Conservation (phyloP, 1,140 invertebrate species). For the Arion vulgaris region DNA sequence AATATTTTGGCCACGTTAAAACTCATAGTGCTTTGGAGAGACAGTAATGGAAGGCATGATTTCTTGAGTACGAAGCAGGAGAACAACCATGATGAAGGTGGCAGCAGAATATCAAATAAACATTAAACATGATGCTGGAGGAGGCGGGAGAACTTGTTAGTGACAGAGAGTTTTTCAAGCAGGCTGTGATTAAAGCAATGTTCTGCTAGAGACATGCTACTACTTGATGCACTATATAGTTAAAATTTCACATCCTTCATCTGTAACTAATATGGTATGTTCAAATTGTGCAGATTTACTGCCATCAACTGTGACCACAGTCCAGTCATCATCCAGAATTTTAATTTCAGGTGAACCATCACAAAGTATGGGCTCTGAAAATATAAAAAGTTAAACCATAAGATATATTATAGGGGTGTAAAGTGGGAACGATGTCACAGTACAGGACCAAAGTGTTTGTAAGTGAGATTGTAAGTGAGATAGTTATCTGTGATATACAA, state of each 20-base stretch:
- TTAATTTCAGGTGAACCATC: constrained; percentile 81
- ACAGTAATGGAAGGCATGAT: too few species aligned
- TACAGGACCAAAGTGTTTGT: too few species aligned
- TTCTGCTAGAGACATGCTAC: too few species aligned
- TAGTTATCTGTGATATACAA: too few species aligned
- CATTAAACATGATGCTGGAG: neutral
- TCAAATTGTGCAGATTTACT: constrained; percentile 90
- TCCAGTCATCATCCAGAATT: constrained; percentile 90
- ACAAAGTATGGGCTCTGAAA: constrained; percentile 85
- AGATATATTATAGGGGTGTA: neutral
- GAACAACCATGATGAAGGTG: neutral
- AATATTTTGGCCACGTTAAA: too few species aligned
- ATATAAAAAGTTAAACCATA: constrained; percentile 43
- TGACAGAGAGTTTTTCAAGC: neutral
- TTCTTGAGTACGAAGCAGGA: neutral
- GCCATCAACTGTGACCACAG: constrained; percentile 84
- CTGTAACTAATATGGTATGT: constrained; percentile 90
- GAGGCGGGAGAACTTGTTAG: neutral
- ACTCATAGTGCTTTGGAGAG: too few species aligned
- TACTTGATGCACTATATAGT: constrained; percentile 42
- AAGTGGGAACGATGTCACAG: too few species aligned
- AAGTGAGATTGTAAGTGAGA: too few species aligned
- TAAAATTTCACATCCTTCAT: constrained; percentile 71
- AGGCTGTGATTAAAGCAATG: too few species aligned
- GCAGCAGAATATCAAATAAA: neutral